Percentiles rank a stretch among this genome's conserved stretches.
These are phyloP conservation scores for Anhinga anhinga DNA, from an alignment of 2,113 vertebrate species.

Conservation along the genomic window DNA sequence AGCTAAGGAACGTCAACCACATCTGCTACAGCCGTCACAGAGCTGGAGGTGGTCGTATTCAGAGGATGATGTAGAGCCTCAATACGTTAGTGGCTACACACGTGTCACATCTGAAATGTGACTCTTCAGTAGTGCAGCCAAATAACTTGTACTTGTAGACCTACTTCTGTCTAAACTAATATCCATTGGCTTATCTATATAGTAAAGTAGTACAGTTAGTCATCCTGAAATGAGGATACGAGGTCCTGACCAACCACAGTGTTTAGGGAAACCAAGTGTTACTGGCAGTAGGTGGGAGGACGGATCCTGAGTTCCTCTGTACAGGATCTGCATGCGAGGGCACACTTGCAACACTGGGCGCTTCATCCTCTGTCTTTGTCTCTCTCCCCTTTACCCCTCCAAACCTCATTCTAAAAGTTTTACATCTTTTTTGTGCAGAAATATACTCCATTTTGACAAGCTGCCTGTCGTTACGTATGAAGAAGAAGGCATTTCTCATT, in stretches of 20 bases:
- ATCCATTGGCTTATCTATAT: not conserved
- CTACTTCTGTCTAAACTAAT: not conserved
- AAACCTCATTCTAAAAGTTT: not conserved
- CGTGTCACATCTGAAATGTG: fast-evolving
- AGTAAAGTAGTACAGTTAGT: not conserved
- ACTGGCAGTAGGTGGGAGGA: fast-evolving
- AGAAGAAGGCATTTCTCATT: not conserved
- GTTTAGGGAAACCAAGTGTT: fast-evolving
- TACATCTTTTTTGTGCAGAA: not conserved
- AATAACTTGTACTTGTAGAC: not conserved
- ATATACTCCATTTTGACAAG: not conserved
- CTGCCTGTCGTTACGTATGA: fast-evolving
- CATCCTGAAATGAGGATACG: not conserved
- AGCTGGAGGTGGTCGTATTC: not conserved
- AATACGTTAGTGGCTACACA: fast-evolving
- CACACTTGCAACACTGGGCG: fast-evolving
- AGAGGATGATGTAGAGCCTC: not conserved
- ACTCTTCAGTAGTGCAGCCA: not conserved
- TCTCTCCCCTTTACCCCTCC: not conserved
- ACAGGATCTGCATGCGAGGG: fast-evolving
- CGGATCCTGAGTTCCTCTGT: fast-evolving
- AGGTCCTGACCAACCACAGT: fast-evolving
- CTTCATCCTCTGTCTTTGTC: not conserved
- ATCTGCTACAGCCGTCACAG: not conserved
- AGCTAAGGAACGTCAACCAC: not conserved